These are phyloP conservation scores for Leucophora obtusa DNA, from an alignment of 2,888 invertebrate genomes.

Conservation along the genomic window DNA sequence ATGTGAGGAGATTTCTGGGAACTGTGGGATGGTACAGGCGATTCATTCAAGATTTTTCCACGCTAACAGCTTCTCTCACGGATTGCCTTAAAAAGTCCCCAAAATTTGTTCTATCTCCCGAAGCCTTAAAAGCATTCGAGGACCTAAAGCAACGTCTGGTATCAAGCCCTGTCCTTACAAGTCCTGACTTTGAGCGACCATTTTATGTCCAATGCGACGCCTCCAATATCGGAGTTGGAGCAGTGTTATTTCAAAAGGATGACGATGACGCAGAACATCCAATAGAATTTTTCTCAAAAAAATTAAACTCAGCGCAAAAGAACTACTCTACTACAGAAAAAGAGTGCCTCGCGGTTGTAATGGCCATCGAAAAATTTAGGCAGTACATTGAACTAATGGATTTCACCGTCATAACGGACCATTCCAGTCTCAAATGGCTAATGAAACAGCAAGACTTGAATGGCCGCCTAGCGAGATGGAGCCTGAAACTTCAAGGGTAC, in stretches of 20 bases:
- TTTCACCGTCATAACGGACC: too few species aligned
- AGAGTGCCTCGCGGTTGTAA: too few species aligned
- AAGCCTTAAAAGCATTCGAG: neutral
- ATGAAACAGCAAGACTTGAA: too few species aligned
- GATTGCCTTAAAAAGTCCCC: conserved; percentile 66
- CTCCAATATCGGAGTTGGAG: conserved; percentile 28
- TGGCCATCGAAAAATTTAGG: too few species aligned
- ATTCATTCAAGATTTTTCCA: neutral
- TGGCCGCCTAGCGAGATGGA: neutral
- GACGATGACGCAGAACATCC: conserved; percentile 8
- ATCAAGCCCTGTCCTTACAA: neutral
- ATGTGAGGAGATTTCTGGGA: neutral
- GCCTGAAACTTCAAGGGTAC: too few species aligned
- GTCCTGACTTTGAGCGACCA: conserved; percentile 11
- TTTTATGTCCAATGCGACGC: conserved; percentile 24
- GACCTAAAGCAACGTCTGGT: neutral
- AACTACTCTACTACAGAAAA: too few species aligned
- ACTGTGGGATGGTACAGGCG: conserved; percentile 12
- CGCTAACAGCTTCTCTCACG: too few species aligned
- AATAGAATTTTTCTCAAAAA: conserved; percentile 7
- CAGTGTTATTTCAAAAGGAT: conserved; percentile 1
- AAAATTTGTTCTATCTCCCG: conserved; percentile 41
- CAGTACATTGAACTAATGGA: too few species aligned
- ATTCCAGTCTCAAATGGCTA: too few species aligned
- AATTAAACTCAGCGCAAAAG: too few species aligned